Base-by-base conservation (phyloP, 2,888 invertebrate species). In the Ormyrus pomaceus region DNA sequence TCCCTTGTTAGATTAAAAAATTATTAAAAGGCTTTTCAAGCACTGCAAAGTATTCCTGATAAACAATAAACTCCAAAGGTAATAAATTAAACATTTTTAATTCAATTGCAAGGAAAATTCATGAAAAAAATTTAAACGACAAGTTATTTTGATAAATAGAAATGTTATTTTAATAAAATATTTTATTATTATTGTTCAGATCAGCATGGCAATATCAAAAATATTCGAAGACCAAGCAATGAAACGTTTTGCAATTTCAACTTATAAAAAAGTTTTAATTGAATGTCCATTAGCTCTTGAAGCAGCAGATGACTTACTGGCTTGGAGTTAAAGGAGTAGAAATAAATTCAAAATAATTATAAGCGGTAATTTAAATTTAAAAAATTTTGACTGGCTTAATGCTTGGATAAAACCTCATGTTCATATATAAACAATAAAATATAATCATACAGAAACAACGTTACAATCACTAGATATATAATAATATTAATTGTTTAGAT, bases 181-280 rank as follows among this genome's bases (percentile, higher is more conserved):
- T 11, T 9, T 2, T 66, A 69, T 34, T 48, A 61, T 59, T 62
- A 73, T 69, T 74, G 78, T 82, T 46, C 50, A 89, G 89, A 86
- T 90, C 4, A 95, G 96, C 87, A 94, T 96, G 93, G 94, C 96
- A 10, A 89, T 96, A 73, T 96, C 95, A 6, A 94, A 94, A 87
- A 92, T 96, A 83, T 95, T 95, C 84, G 93, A 94, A 84, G 93
- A 94, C 82, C 92, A 92, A 77, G 95, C 95, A 10, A 94, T 94
- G 91, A 95, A 95, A 84, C 90, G 94, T 71, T 94, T 95, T 13
- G 96, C 96, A 0, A 93, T 95, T 70, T 92, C 94, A 2, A 94
- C 95, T 51, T 96, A 95, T 88, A 96, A 95, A 88, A 96, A 96
- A 91, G 95, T 96, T 9, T 88, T 97, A 68, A 92, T 94, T 83